Conservation (phyloP, 2,113 vertebrate genomes). For the Takifugu bimaculatus region DNA sequence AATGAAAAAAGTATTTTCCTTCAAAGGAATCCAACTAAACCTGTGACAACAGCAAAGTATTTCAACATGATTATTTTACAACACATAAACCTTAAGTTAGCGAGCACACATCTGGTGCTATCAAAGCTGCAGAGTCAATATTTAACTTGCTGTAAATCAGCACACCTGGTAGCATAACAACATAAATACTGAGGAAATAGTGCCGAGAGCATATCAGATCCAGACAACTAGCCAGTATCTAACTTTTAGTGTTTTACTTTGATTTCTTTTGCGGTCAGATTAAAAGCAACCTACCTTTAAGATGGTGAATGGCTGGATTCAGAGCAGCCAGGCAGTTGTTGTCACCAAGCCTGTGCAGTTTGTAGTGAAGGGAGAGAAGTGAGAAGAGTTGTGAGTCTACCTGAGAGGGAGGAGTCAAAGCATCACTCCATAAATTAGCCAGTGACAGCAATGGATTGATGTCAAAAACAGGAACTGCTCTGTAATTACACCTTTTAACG, state of each 20-base stretch:
- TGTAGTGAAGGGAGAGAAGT: constrained; percentile 45
- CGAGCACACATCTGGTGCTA: no score
- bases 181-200: no score
- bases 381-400: constrained; percentile 47
- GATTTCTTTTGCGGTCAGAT: neutral
- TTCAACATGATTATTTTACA: neutral
- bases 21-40: neutral
- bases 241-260: neutral
- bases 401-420: constrained; percentile 59
- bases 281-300: constrained; percentile 33
- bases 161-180: no score
- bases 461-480: no score
- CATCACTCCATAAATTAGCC: no score
- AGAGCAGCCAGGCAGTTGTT: constrained; percentile 18
- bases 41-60: neutral
- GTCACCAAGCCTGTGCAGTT: constrained; percentile 41
- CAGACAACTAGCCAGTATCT: no score
- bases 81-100: no score
- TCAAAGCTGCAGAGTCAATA: no score
- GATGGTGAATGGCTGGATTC: constrained; percentile 5
- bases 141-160: no score
- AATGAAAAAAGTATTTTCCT: neutral
- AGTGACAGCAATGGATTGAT: no score
- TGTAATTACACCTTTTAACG: no score
- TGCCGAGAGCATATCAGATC: no score